Conservation (phyloP, 2,113 vertebrate genomes). For the Xenopus borealis region DNA sequence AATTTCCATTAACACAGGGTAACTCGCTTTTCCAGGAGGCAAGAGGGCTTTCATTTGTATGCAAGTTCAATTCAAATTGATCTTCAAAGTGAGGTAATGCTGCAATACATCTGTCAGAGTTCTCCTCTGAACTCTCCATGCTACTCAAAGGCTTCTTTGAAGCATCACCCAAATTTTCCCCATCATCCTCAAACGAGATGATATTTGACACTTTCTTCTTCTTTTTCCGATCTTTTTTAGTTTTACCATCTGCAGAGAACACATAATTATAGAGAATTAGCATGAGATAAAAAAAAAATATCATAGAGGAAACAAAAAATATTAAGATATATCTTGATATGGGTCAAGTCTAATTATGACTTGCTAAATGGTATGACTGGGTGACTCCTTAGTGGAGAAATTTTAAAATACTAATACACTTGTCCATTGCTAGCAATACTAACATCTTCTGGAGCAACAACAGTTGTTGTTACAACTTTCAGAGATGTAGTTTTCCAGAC, state of each 20-base stretch:
- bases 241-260: constrained; percentile 68
- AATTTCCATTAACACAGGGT: constrained; percentile 64
- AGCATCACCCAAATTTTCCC: constrained; percentile 58
- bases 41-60: constrained; percentile 54
- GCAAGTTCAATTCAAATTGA: constrained; percentile 51
- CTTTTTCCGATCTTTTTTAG: constrained; percentile 83
- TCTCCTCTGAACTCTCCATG: constrained; percentile 67
- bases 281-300: neutral
- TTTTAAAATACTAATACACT: too few species aligned
- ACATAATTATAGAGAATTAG: constrained; percentile 7
- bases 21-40: constrained; percentile 59
- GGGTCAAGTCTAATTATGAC: too few species aligned
- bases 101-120: constrained; percentile 58
- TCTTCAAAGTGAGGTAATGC: constrained; percentile 55
- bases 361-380: too few species aligned
- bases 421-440: too few species aligned
- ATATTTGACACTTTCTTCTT: constrained; percentile 96
- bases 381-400: too few species aligned
- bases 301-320: neutral
- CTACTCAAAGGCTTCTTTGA: constrained; percentile 49
- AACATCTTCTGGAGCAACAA: too few species aligned
- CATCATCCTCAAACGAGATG: constrained; percentile 90
- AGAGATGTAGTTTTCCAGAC: too few species aligned
- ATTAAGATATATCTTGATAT: too few species aligned
- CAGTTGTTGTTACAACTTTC: too few species aligned